Conservation (phyloP, 2,888 invertebrate genomes). For the Drosophila merina region DNA sequence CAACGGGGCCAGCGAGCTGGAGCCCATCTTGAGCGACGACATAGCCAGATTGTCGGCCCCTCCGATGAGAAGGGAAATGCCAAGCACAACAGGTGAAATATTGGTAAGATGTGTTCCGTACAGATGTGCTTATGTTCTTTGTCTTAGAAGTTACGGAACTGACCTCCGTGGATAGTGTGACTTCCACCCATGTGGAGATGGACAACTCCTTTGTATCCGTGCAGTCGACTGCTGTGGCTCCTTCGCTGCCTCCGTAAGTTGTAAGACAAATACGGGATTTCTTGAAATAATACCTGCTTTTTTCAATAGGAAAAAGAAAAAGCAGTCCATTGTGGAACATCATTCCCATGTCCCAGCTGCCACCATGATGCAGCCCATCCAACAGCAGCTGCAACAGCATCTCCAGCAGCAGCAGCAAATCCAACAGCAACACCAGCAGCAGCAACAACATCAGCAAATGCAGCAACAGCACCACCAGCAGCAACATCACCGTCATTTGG, state of each 20-base stretch:
- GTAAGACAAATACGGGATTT: not conserved
- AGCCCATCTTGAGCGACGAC: conserved; percentile 81
- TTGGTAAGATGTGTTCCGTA: not conserved
- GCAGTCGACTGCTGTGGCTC: conserved; percentile 80
- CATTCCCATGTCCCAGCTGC: conserved; percentile 49
- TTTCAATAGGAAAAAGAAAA: conserved; percentile 70
- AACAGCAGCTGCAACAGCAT: conserved; percentile 59
- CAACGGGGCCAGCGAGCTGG: conserved; percentile 70
- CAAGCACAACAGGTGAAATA: conserved; percentile 83
- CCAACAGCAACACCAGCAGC: conserved; percentile 52
- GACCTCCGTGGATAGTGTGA: conserved; percentile 89
- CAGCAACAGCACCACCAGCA: conserved; percentile 69
- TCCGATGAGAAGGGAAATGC: conserved; percentile 82
- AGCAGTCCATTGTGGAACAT: conserved; percentile 64
- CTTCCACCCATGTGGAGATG: conserved; percentile 87
- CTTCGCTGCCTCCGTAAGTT: conserved; percentile 80
- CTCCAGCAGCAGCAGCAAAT: conserved; percentile 48
- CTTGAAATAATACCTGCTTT: too few relatives aligned
- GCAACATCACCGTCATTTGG: conserved; percentile 75
- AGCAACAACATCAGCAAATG: conserved; percentile 56
- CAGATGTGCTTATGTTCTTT: conserved; percentile 48
- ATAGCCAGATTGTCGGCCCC: conserved; percentile 81
- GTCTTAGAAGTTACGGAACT: conserved; percentile 88
- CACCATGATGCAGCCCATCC: conserved; percentile 64
- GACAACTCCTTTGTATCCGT: conserved; percentile 82